Evolutionary conservation across 2,797 vertebrate genomes (phyloP), one percentile per base, ranked within the genome.

Genomic region (Lepus townsendii): DNA sequence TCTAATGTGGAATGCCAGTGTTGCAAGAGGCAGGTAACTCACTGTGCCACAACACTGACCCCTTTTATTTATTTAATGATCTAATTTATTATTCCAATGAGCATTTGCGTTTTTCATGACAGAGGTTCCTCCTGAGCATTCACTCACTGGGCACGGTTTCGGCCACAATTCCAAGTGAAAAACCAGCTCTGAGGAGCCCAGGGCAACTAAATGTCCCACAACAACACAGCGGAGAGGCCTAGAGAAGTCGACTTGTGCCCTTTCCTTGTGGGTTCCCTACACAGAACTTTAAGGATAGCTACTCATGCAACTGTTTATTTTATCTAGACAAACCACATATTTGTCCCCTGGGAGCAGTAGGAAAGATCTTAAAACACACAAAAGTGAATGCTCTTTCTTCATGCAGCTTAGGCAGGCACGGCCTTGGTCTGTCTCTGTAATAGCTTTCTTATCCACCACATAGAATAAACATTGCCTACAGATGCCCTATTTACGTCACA

Each of bases 61-160:
- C 14, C 19, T 47, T 47, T 47, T 2, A 7, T 63, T 30, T n/a
- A 22, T 14, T 1, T 24, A 96, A 65, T 68, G 26, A 9, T n/a
- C n/a, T 90, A 50, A 88, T 84, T 57, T 88, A 83, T 83, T 66
- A 72, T 86, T 88, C 32, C 14, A 95, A 92, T 20, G 12, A 38
- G 27, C 22, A 27, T 52, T 10, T 26, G 12, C 60, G 26, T 65
- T 95, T 92, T 76, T 75, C 79, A 85, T 79, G 66, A 42, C 30
- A 32, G 24, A 93, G n/a, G 89, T 86, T 96, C 54, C 24, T 86
- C 20, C 26, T 83, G 57, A 91, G 72, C 47, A 80, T 50, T 83
- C 52, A 87, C 7, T 82, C 47, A 52, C 47, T 54, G 19, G 60
- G 13, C 72, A 69, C 24, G 50, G 16, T 0, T 47, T 52, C 30